These are phyloP conservation scores for Phyto melanocephala DNA, from an alignment of 2,888 invertebrate genomes.

Conservation along the genomic window DNA sequence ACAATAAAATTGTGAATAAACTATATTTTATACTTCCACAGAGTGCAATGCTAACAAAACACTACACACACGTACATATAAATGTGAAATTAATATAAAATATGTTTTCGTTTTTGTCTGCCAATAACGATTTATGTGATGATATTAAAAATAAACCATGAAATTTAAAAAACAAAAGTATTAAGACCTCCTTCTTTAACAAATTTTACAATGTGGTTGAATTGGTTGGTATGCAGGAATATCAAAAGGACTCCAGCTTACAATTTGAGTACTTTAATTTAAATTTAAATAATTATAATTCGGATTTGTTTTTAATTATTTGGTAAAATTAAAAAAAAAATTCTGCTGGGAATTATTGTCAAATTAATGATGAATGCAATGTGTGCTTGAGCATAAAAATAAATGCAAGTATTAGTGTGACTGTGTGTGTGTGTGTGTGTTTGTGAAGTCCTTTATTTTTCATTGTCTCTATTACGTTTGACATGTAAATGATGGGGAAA, in stretches of 20 bases:
- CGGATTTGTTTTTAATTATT: neutral
- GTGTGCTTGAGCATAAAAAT: neutral
- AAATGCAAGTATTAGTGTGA: too few species aligned
- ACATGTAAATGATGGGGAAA: constrained; percentile 53
- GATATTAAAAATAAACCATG: neutral
- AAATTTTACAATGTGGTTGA: neutral
- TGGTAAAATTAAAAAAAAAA: neutral
- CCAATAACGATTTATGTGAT: constrained; percentile 37
- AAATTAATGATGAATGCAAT: neutral
- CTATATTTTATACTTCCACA: neutral
- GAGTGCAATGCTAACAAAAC: neutral
- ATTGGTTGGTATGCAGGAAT: neutral
- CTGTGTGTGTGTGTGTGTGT: neutral
- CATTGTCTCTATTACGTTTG: constrained; percentile 42
- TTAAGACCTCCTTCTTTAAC: neutral
- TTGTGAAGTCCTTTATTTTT: neutral
- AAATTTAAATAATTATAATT: neutral
- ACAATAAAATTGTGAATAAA: neutral
- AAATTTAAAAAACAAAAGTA: neutral
- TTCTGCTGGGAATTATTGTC: neutral
- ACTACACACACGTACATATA: neutral
- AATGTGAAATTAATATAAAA: neutral
- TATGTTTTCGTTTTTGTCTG: neutral
- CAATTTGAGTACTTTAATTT: neutral
- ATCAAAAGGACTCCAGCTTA: too few species aligned